These are phyloP conservation scores for Carlito syrichta DNA, from an alignment of 2,113 vertebrate species.

Conservation along the genomic window DNA sequence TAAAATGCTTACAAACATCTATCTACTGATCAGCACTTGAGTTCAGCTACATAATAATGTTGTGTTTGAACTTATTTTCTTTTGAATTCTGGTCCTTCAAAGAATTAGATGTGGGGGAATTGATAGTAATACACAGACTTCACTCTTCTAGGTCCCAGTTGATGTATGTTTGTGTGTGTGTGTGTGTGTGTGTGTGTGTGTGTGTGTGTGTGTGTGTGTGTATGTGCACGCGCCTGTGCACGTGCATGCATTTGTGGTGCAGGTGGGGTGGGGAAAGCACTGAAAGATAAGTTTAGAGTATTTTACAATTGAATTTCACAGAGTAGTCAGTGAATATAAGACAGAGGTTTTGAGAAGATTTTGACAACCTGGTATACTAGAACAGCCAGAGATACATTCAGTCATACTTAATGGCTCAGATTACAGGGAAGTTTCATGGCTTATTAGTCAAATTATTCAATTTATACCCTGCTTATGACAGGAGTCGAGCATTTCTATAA, in stretches of 20 bases:
- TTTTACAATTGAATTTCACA: background rate
- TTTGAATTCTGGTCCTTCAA: background rate
- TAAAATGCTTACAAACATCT: background rate
- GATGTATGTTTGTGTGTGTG: no score
- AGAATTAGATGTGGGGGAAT: background rate
- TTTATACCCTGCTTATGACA: background rate
- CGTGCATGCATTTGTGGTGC: fast-evolving
- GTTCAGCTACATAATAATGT: background rate
- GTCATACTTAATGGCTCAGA: background rate
- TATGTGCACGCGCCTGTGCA: background rate
- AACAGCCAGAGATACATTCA: background rate
- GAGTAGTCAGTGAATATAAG: background rate
- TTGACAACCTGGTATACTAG: background rate
- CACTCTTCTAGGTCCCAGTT: background rate
- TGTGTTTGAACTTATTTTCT: background rate
- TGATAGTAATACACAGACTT: background rate
- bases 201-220: background rate
- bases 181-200: background rate
- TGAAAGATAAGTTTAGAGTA: background rate
- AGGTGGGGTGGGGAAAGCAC: background rate
- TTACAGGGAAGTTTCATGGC: background rate
- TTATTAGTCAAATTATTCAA: background rate
- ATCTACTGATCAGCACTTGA: background rate
- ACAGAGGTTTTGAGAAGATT: background rate
- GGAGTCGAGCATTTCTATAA: background rate